phyloP scores from a whole-genome alignment of 2,113 vertebrate genomes.

The Typhlomys cinereus region DNA sequence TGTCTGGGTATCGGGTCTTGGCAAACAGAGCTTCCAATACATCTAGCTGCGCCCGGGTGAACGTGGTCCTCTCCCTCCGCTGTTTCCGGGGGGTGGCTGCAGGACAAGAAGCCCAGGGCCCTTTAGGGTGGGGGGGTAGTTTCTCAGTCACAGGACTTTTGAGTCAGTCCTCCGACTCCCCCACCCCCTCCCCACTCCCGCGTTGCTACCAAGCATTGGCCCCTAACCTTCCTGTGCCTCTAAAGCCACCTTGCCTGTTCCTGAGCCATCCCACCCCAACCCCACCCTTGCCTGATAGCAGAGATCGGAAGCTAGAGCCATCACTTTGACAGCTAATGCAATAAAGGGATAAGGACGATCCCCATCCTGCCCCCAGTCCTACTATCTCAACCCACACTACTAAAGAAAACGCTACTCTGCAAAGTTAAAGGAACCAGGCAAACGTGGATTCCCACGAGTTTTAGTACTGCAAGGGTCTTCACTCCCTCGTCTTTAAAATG shows the following conservation, averaged over 20 bases:
- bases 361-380: not conserved
- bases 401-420: not conserved
- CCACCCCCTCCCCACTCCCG: not conserved
- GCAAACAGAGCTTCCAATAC: constrained; percentile 95
- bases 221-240: not conserved
- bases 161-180: not conserved
- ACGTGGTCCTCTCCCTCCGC: constrained; percentile 96
- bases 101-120: constrained; percentile 78
- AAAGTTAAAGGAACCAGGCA: not conserved
- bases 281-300: not conserved
- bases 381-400: not conserved
- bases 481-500: constrained; percentile 63
- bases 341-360: not conserved
- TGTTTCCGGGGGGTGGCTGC: constrained; percentile 96
- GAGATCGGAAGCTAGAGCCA: no score
- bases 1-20: constrained; percentile 98
- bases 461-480: not conserved
- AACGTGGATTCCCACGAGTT: not conserved
- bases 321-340: not conserved
- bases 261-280: not conserved
- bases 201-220: not conserved
- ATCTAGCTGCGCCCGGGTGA: constrained; percentile 96
- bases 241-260: not conserved
- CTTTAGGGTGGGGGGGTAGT: constrained; percentile 77
- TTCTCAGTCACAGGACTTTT: constrained; percentile 70